A percentile compares a stretch with the other conserved stretches of the same genome.
These are phyloP conservation scores for Amphiprion clarkii DNA, from an alignment of 2,797 vertebrate species.

Conservation along the genomic window DNA sequence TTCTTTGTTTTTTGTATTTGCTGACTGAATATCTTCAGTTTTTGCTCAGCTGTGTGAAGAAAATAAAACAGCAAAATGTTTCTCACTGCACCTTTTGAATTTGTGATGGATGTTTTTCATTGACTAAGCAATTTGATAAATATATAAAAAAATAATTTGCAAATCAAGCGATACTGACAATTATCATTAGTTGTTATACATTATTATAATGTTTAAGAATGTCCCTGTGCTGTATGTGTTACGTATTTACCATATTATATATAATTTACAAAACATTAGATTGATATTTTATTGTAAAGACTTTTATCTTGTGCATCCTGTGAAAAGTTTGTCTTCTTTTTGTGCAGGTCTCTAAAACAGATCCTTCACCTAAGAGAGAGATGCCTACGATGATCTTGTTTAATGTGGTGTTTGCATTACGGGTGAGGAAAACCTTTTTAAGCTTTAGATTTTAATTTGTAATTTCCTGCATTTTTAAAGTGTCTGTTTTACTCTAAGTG, in stretches of 20 bases:
- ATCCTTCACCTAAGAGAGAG: slow-evolving; percentile 98
- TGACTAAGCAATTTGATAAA: no score
- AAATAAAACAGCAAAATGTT: no score
- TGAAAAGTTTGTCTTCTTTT: slow-evolving; percentile 14
- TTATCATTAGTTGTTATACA: background rate
- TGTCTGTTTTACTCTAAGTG: no score
- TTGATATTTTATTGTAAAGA: background rate
- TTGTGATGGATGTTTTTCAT: no score
- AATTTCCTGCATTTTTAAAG: no score
- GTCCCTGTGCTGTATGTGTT: background rate
- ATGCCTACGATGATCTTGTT: slow-evolving; percentile 99
- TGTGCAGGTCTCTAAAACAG: slow-evolving; percentile 93
- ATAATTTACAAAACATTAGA: background rate
- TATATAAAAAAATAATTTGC: no score
- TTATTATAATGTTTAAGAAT: background rate
- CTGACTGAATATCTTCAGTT: no score
- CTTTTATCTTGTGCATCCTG: background rate
- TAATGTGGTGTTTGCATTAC: slow-evolving; percentile 96
- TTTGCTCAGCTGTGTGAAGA: no score
- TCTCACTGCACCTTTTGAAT: no score
- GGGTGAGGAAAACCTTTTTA: slow-evolving; percentile 82
- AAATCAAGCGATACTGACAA: no score
- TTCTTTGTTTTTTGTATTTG: background rate
- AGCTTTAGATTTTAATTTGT: background rate
- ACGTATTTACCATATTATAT: background rate